Evolutionary conservation across 2,113 vertebrate species (phyloP).

Genomic region (Nothoprocta perdicaria): DNA sequence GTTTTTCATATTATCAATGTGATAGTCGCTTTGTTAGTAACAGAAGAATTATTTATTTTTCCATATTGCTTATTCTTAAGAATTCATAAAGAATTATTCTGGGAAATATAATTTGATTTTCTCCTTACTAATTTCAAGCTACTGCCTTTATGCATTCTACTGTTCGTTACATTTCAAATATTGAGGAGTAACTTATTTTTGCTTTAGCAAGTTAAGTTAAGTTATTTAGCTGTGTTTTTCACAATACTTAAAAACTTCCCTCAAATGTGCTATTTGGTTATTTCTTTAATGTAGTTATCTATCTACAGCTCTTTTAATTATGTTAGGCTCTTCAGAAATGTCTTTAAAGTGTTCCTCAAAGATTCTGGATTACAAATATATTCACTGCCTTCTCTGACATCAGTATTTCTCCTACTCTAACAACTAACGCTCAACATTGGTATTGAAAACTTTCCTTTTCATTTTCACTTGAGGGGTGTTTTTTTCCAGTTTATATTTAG

Average conservation of each 20-base stretch:
- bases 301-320: conserved; percentile 35
- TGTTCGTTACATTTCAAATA: not conserved
- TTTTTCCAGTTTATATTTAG: not conserved
- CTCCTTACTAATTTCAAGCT: not conserved
- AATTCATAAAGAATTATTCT: not conserved
- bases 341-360: conserved; percentile 54
- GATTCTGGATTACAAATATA: not conserved
- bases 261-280: conserved; percentile 2
- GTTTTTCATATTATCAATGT: not conserved
- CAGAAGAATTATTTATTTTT: not conserved
- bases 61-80: not conserved
- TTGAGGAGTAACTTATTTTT: not conserved
- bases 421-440: not conserved
- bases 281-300: conserved; percentile 31
- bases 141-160: not conserved
- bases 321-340: conserved; percentile 50
- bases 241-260: not conserved
- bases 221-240: not conserved
- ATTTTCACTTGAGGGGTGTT: not conserved
- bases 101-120: not conserved
- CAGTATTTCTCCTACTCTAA: not conserved
- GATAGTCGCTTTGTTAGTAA: not conserved
- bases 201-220: not conserved
- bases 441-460: not conserved
- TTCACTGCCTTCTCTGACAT: not conserved